phyloP scores from a whole-genome alignment of 2,113 vertebrate genomes.

The Heteronetta atricapilla region DNA sequence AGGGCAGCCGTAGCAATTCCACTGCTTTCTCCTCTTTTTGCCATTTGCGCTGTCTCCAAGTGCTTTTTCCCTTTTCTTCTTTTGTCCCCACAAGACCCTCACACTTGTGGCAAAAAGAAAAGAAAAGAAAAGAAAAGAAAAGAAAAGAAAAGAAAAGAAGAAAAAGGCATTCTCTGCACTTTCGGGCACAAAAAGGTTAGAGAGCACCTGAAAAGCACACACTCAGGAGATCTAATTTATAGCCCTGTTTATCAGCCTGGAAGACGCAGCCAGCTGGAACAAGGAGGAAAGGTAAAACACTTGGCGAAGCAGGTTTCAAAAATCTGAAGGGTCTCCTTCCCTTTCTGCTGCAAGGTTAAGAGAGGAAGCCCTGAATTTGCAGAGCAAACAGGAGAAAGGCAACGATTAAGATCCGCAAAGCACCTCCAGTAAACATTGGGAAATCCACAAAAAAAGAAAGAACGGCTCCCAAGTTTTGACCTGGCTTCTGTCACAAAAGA shows the following conservation, averaged over 20 bases:
- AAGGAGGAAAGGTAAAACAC: background rate
- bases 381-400: background rate
- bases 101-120: fast-evolving
- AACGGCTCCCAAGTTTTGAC: background rate
- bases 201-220: background rate
- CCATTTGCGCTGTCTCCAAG: background rate
- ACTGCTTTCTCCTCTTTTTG: background rate
- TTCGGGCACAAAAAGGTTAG: background rate
- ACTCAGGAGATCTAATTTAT: background rate
- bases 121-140: background rate
- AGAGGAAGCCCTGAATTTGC: background rate
- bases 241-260: background rate
- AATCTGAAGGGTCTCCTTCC: background rate
- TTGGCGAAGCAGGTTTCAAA: background rate
- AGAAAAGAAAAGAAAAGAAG: background rate
- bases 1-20: fast-evolving
- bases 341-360: background rate
- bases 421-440: background rate
- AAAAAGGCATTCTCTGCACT: background rate
- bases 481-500: background rate
- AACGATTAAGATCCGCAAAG: fast-evolving
- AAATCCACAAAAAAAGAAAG: background rate
- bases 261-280: background rate
- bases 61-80: background rate
- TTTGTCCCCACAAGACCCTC: background rate